phyloP scores from a whole-genome alignment of 2,888 invertebrate genomes.

The Metallyticus violacea region DNA sequence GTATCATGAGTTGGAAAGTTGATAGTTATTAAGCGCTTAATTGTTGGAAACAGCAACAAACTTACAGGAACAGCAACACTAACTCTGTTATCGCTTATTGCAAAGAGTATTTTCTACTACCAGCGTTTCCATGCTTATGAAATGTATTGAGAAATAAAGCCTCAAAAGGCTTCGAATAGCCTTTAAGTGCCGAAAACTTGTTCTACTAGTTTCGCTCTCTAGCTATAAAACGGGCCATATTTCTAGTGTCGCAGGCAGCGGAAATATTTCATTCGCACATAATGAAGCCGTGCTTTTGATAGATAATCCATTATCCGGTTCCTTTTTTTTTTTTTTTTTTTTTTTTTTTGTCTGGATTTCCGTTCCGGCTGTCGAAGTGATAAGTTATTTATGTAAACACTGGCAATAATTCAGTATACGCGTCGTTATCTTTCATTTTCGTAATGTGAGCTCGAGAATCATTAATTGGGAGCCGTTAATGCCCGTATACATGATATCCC shows the following conservation, averaged over 20 bases:
- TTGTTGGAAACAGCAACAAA: too few species aligned
- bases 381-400: not conserved
- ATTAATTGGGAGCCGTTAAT: not conserved
- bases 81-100: too few species aligned
- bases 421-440: not conserved
- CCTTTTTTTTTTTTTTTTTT: not conserved
- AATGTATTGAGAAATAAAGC: too few species aligned
- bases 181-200: not conserved
- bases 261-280: not conserved
- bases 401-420: not conserved
- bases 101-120: too few species aligned
- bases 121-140: too few species aligned
- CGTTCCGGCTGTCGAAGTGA: not conserved
- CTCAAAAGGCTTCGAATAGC: too few species aligned
- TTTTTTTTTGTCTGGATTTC: not conserved
- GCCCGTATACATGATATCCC: not conserved
- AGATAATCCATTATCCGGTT: not conserved
- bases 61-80: too few species aligned
- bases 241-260: not conserved
- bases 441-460: not conserved
- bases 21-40: too few species aligned
- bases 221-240: not conserved
- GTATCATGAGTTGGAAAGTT: too few species aligned
- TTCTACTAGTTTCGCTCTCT: not conserved
- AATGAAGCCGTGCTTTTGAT: not conserved